These are phyloP conservation scores for Rhagonycha lutea DNA, from an alignment of 2,888 invertebrate genomes.

Conservation along the genomic window DNA sequence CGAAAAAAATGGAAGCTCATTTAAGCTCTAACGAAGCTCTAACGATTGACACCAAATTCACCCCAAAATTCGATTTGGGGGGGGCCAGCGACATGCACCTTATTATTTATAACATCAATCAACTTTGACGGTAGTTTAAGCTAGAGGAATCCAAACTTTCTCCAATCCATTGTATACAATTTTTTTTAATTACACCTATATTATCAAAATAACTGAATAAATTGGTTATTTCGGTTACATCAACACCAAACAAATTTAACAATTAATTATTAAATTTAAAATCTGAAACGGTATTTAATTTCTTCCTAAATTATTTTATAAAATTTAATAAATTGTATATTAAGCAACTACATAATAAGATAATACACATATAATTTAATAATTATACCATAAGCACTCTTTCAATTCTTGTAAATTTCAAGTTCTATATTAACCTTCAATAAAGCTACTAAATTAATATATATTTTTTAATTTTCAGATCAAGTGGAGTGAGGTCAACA, in stretches of 20 bases:
- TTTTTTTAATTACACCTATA: neutral
- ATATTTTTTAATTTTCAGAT: neutral
- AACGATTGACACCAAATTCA: too few relatives aligned
- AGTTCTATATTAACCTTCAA: neutral
- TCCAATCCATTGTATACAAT: neutral
- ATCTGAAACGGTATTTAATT: neutral
- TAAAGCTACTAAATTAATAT: neutral
- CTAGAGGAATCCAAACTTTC: neutral
- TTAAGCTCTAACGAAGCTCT: too few relatives aligned
- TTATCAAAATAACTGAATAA: neutral
- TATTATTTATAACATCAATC: neutral
- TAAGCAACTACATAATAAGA: too few relatives aligned
- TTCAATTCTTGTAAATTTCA: neutral
- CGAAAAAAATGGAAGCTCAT: too few relatives aligned
- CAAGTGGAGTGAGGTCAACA: neutral
- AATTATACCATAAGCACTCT: neutral
- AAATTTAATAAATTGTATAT: too few relatives aligned
- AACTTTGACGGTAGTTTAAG: neutral
- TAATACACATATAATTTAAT: too few relatives aligned
- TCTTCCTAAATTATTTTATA: neutral
- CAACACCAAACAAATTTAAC: neutral
- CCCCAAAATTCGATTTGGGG: too few relatives aligned
- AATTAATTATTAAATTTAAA: neutral
- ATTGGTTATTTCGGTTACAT: neutral
- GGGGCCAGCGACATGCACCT: too few relatives aligned